Evolutionary conservation across 2,797 vertebrate species (phyloP), one percentile per base, ranked within the genome.

Genomic region (Galagoides demidoff): DNA sequence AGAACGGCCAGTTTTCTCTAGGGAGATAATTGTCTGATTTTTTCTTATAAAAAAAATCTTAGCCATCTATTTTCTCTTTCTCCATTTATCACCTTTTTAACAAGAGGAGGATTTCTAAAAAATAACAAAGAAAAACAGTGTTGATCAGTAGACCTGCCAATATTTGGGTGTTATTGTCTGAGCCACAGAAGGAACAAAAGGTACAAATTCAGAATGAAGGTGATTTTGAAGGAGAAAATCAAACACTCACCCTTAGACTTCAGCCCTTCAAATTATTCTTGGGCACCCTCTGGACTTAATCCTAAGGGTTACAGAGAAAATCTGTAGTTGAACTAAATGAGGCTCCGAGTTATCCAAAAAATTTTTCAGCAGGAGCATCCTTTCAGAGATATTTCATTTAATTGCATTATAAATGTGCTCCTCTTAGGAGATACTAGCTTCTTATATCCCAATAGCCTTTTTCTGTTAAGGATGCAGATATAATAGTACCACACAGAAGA

Each of bases 381-480:
- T 82, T 83, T 82, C 90, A 52, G 78, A 82, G 7, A 39, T 27
- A 39, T 52, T 83, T 77, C 64, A 85, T 76, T 90, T 77, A 64
- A 90, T 84, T 77, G 79, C 16, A 49, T 63, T 91, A 81, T 79
- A 78, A 76, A 59, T 79, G 31, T 34, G 31, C 31, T 78, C 63
- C 49, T 89, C 27, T 57, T 27, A n/a, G 55, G 64, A 95, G 78
- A 92, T 49, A 45, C 39, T 78, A 93, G 78, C 87, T 64, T 76
- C 49, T 95, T 85, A 27, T 7, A 77, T 27, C 5, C 34, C 22
- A 71, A 59, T 86, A 39, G 92, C 55, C 39, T 93, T 55, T 70
- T 64, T 88, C 45, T 85, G 61, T 3, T 89, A 85, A 92, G 27
- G 81, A 77, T 81, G 39, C 74, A 96, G 89, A 71, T 52, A 17